phyloP scores from a whole-genome alignment of 1,140 invertebrate genomes.

The Rhyacophila brunnea region DNA sequence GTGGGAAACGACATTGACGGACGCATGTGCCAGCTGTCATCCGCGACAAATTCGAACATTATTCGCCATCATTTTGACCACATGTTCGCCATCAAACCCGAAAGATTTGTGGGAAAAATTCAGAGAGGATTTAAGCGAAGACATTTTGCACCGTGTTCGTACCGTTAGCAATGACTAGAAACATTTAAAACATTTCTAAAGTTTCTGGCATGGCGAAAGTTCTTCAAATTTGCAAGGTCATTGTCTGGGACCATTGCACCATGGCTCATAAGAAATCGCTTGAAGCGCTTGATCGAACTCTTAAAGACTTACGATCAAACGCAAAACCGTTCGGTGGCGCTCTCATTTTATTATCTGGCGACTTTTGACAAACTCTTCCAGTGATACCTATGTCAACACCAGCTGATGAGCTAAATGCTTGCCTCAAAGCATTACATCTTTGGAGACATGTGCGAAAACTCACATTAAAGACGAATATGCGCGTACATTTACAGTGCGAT shows the following conservation, averaged over 20 bases:
- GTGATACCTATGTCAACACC: too few species aligned
- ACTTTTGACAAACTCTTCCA: conserved; percentile 56
- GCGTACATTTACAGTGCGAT: too few species aligned
- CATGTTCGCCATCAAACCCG: background rate
- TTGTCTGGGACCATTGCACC: conserved; percentile 40
- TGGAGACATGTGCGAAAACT: background rate
- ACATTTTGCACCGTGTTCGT: too few species aligned
- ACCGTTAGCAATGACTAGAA: too few species aligned
- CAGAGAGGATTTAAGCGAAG: background rate
- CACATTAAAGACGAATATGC: too few species aligned
- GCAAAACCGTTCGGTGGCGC: conserved; percentile 29
- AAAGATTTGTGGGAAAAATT: background rate
- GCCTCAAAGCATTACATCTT: background rate
- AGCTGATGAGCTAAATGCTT: too few species aligned
- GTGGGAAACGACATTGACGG: too few species aligned
- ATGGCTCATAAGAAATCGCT: conserved; percentile 43
- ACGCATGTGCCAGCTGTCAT: too few species aligned
- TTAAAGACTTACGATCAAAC: background rate
- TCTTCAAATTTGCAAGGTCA: conserved; percentile 33
- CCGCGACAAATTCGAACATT: background rate
- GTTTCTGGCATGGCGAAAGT: conserved; percentile 31
- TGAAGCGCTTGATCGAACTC: conserved; percentile 11
- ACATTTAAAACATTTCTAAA: conserved; percentile 41
- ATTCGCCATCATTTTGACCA: background rate
- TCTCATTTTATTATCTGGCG: conserved; percentile 46